These are phyloP conservation scores for Momotus momota DNA, from an alignment of 2,797 vertebrate genomes.

Conservation along the genomic window DNA sequence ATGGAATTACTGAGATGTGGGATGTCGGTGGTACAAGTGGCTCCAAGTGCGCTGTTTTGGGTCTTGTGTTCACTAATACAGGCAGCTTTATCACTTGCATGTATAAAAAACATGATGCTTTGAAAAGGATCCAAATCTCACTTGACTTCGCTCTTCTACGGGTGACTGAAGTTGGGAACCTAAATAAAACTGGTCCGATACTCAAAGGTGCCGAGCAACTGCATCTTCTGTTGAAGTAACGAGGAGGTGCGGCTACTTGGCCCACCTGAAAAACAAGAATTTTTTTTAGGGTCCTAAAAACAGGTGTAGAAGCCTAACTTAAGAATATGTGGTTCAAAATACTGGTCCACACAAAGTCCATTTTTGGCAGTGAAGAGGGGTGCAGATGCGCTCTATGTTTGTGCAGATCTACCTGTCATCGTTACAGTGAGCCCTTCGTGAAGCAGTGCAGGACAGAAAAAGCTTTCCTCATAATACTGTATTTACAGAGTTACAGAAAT, in stretches of 20 bases:
- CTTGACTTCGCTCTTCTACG: not conserved
- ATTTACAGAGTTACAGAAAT: not conserved
- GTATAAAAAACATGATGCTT: not conserved
- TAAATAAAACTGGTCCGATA: not conserved
- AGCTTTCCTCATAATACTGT: not conserved
- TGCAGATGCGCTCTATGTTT: not conserved
- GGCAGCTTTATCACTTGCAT: not conserved
- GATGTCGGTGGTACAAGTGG: not conserved
- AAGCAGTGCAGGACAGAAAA: not conserved
- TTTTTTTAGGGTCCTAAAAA: conserved; percentile 28
- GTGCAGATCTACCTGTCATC: not conserved
- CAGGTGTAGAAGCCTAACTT: not conserved
- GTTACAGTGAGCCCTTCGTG: not conserved
- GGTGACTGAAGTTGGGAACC: not conserved
- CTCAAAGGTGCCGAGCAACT: conserved; percentile 10
- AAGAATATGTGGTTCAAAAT: not conserved
- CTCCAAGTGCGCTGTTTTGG: not conserved
- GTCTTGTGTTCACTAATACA: not conserved
- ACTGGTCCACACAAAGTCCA: not conserved
- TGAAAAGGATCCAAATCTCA: not conserved
- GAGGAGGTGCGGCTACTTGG: conserved; percentile 17
- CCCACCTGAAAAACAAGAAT: not conserved
- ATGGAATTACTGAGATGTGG: conserved; percentile 39
- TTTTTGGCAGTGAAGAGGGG: not conserved
- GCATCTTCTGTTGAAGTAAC: not conserved